phyloP scores from a whole-genome alignment of 2,888 invertebrate species.

The Doris montereyensis region DNA sequence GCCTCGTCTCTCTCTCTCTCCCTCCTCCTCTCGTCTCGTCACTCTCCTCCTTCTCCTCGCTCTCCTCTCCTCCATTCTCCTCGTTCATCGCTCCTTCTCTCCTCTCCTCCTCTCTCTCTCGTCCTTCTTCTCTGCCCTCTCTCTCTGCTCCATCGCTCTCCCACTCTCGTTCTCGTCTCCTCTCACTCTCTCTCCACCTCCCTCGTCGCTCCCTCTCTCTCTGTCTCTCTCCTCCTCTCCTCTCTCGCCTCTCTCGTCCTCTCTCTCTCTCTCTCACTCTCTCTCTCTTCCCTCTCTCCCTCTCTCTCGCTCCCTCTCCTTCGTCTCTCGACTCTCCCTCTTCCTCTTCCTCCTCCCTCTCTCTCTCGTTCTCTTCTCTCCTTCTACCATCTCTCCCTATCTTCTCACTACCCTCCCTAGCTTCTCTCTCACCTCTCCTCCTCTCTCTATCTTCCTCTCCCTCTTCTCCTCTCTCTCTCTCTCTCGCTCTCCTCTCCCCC shows the following conservation, averaged over 20 bases:
- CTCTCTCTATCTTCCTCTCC: not conserved
- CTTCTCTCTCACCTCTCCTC: not conserved
- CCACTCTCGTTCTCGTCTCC: too few species aligned
- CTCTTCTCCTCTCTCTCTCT: not conserved
- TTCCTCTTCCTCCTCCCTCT: not conserved
- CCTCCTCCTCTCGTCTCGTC: not conserved
- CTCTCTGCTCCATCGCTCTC: too few species aligned
- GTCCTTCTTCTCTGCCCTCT: not conserved
- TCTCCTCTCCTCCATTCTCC: not conserved
- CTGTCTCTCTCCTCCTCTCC: too few species aligned
- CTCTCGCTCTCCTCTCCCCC: not conserved
- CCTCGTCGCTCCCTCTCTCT: too few species aligned
- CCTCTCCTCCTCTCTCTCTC: not conserved
- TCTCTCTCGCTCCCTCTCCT: not conserved
- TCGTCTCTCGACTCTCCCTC: not conserved
- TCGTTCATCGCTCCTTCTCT: not conserved
- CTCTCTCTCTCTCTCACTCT: not conserved
- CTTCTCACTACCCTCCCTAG: not conserved
- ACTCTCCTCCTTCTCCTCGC: not conserved
- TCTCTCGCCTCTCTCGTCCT: too few species aligned
- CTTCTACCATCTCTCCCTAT: not conserved
- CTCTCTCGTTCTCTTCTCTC: not conserved
- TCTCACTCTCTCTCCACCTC: too few species aligned
- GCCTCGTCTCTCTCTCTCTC: not conserved
- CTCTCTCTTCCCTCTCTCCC: not conserved